Percentiles rank a stretch among this genome's conserved stretches.
phyloP scores from a whole-genome alignment of 2,113 vertebrate genomes.

The Colaptes auratus region DNA sequence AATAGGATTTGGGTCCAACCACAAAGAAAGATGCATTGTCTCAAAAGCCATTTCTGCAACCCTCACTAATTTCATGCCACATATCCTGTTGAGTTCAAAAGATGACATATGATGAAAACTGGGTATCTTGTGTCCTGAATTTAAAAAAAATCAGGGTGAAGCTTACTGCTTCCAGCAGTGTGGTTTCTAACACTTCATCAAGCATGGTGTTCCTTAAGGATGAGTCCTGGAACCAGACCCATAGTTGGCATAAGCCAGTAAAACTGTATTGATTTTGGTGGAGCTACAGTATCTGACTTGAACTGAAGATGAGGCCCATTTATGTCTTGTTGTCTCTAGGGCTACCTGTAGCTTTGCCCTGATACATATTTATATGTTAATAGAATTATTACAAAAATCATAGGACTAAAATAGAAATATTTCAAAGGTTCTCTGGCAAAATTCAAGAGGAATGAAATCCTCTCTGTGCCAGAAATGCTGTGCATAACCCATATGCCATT shows the following conservation, averaged over 20 bases:
- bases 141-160: not conserved
- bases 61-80: not conserved
- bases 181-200: not conserved
- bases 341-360: not conserved
- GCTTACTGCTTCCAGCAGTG: not conserved
- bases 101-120: not conserved
- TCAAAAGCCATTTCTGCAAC: not conserved
- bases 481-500: not conserved
- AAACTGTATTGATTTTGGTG: not conserved
- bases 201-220: accelerated
- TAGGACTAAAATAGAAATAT: not conserved
- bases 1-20: not conserved
- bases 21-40: not conserved
- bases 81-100: not conserved
- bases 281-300: not conserved
- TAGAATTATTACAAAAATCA: not conserved
- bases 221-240: not conserved
- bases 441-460: not conserved
- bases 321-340: slow-evolving; percentile 6
- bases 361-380: not conserved
- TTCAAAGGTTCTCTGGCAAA: not conserved
- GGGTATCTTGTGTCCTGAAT: not conserved
- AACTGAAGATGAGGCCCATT: not conserved
- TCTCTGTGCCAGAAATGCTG: not conserved
- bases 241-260: not conserved